These are phyloP conservation scores for Hippopotamus amphibius DNA, from an alignment of 2,113 vertebrate genomes.

Conservation along the genomic window DNA sequence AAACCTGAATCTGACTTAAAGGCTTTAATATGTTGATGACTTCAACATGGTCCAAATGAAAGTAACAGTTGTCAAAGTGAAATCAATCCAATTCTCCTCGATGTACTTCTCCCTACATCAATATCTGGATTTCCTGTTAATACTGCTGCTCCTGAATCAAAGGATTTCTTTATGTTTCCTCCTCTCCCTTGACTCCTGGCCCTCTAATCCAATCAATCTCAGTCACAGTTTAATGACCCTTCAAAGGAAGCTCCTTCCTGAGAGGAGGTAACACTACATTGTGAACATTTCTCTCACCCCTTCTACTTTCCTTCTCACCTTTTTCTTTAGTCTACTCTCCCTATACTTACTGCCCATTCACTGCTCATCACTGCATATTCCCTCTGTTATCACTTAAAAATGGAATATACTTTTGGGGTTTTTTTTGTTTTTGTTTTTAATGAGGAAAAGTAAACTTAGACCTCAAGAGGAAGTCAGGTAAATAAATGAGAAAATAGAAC, in stretches of 20 bases:
- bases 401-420: not conserved
- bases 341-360: not conserved
- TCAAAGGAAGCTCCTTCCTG: not conserved
- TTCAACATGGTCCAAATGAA: not conserved
- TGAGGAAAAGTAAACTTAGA: not conserved
- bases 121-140: not conserved
- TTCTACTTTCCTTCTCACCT: not conserved
- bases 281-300: not conserved
- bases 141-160: not conserved
- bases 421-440: not conserved
- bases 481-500: slow-evolving; percentile 17
- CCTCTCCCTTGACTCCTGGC: not conserved
- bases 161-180: not conserved
- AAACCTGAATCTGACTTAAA: not conserved
- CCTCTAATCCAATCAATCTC: not conserved
- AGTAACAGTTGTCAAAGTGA: not conserved
- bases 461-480: not conserved
- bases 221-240: not conserved
- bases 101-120: not conserved
- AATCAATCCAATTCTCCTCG: not conserved
- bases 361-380: not conserved
- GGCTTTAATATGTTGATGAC: not conserved
- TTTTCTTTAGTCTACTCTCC: not conserved
- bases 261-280: not conserved
- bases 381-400: not conserved